Evolutionary conservation across 2,888 invertebrate species (phyloP).

Genomic region (Microctonus hyperodae): DNA sequence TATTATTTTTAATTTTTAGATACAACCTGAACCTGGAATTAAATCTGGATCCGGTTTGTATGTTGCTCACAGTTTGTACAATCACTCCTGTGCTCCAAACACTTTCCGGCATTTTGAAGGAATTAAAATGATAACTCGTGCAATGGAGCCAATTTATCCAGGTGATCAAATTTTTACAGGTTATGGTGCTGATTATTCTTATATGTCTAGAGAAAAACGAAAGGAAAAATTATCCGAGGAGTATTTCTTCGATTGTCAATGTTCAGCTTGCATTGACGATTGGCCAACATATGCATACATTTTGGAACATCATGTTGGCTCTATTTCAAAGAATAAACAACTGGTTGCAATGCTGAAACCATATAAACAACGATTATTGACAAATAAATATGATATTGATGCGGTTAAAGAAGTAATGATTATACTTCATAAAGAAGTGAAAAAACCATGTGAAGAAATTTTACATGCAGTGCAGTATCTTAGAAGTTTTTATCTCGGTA

Average conservation of each 20-base stretch:
- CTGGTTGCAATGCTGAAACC: constrained; percentile 54
- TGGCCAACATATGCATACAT: constrained; percentile 58
- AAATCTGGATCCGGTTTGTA: constrained; percentile 59
- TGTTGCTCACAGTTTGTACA: constrained; percentile 55
- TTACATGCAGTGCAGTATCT: constrained; percentile 58
- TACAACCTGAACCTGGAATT: constrained; percentile 58
- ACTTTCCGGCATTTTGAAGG: constrained; percentile 60
- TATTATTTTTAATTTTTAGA: constrained; percentile 40
- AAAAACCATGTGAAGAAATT: constrained; percentile 59
- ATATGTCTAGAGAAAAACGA: constrained; percentile 49
- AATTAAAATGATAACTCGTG: constrained; percentile 58
- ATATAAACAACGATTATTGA: constrained; percentile 49
- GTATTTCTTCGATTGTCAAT: constrained; percentile 58
- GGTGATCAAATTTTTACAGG: constrained; percentile 60
- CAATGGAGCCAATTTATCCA: constrained; percentile 51
- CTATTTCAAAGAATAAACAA: constrained; percentile 51
- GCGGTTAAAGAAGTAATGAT: constrained; percentile 54
- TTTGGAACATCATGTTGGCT: constrained; percentile 53
- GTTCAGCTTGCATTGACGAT: constrained; percentile 52
- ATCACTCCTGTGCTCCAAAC: constrained; percentile 60
- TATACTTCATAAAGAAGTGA: constrained; percentile 50
- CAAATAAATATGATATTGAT: constrained; percentile 58
- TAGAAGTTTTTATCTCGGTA: constrained; percentile 61
- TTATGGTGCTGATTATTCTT: constrained; percentile 59
- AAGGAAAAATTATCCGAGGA: constrained; percentile 54